Percentiles rank a stretch among this genome's conserved stretches.
These are phyloP conservation scores for Chromis chromis DNA, from an alignment of 2,797 vertebrate genomes.

Conservation along the genomic window DNA sequence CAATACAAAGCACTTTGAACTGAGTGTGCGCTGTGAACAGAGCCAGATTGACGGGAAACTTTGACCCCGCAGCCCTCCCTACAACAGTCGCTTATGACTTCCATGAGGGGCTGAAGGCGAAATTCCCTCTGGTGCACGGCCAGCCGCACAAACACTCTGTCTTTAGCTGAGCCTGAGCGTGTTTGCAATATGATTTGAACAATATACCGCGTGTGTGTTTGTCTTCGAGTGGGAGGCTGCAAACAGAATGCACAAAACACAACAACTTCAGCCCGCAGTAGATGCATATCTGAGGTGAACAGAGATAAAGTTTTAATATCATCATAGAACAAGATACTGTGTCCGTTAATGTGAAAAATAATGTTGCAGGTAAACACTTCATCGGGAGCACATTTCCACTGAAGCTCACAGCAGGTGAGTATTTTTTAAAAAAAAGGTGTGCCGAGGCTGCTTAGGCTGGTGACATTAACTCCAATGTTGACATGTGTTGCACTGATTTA, in stretches of 20 bases:
- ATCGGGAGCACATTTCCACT: background rate
- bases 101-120: conserved; percentile 67
- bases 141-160: conserved; percentile 53
- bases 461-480: background rate
- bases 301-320: background rate
- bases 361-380: background rate
- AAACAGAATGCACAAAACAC: background rate
- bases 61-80: conserved; percentile 73
- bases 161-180: conserved; percentile 9
- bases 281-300: background rate
- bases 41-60: conserved; percentile 84
- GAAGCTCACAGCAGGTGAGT: background rate
- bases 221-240: background rate
- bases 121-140: conserved; percentile 74
- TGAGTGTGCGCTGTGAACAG: conserved; percentile 68
- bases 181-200: background rate
- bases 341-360: background rate
- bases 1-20: conserved; percentile 85
- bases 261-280: background rate
- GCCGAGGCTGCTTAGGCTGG: background rate
- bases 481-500: background rate
- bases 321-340: background rate
- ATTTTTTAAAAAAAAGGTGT: background rate
- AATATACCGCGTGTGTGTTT: background rate
- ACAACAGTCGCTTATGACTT: conserved; percentile 76